Base-by-base conservation (phyloP, 2,113 vertebrate genomes). In the Seriola rivoliana region DNA sequence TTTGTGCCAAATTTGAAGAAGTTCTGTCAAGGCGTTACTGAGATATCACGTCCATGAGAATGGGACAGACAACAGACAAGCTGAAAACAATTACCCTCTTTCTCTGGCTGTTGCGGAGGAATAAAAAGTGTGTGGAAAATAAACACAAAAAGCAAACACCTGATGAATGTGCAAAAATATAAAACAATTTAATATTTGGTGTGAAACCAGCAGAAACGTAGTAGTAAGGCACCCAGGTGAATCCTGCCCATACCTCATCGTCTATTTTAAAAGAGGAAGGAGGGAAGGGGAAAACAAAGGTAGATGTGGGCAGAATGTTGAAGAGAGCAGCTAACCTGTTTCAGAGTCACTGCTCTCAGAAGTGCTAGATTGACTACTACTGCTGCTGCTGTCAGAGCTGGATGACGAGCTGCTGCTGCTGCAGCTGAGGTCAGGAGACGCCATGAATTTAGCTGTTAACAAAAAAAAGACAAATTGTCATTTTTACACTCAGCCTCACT, bases 341-440 rank as follows among this genome's bases (percentile, higher is more conserved):
- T 97, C 95, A n/a, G 95, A 95, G 88, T 96, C 95, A 25, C 95
- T 96, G 95, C 93, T 96, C 50, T 96, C 96, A 32, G 96, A 96
- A 54, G 95, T 91, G 59, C 93, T 95, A 32, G 94, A 96, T 46
- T 75, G 85, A 73, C 93, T 95, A 71, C 90, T 93, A 25, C 89
- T 95, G 58, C 93, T 69, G 81, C 73, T 95, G 81, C 93, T 95
- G 48, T 32, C 13, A 23, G 91, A 94, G 67, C 87, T 92, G 85
- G 84, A 94, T 38, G 91, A 93, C 59, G 92, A 85, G 74, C 80
- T 92, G 86, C 94, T 69, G 81, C 73, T 59, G 60, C 95, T 96
- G 89, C 94, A 84, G 21, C 59, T 85, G 23, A 83, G n/a, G 4
- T 63, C 83, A 67, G 77, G 78, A 44, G 82, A 38, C 0, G 57